A percentile compares a stretch with the other conserved stretches of the same genome.
Evolutionary conservation across 2,888 invertebrate genomes (phyloP).

Genomic region (Pseudococcus longispinus): DNA sequence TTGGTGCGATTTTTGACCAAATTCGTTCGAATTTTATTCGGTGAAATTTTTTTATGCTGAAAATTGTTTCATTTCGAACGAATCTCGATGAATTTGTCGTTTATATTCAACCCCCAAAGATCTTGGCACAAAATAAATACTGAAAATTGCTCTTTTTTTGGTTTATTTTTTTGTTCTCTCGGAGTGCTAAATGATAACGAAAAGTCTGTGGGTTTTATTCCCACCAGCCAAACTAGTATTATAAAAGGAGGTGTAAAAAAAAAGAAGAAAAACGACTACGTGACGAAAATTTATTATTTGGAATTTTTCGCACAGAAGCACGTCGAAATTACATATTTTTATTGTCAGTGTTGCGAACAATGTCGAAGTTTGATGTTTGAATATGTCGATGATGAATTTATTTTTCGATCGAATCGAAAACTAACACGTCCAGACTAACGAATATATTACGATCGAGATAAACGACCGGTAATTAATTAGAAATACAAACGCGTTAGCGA

Average conservation of each 20-base stretch:
- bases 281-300: conserved; percentile 11
- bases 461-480: not conserved
- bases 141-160: not conserved
- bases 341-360: not conserved
- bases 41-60: not conserved
- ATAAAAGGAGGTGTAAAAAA: not conserved
- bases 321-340: not conserved
- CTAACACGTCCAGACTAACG: not conserved
- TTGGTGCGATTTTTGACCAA: not conserved
- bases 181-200: not conserved
- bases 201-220: not conserved
- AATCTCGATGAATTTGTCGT: not conserved
- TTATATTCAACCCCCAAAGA: not conserved
- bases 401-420: not conserved
- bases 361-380: not conserved
- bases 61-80: no score
- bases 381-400: not conserved
- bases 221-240: not conserved
- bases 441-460: not conserved
- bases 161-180: not conserved
- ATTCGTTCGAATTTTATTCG: not conserved
- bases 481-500: not conserved
- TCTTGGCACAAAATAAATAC: not conserved
- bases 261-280: not conserved
- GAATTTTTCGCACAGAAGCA: not conserved